Conservation (phyloP, 1,140 invertebrate species). For the Drosophila kanapiae region DNA sequence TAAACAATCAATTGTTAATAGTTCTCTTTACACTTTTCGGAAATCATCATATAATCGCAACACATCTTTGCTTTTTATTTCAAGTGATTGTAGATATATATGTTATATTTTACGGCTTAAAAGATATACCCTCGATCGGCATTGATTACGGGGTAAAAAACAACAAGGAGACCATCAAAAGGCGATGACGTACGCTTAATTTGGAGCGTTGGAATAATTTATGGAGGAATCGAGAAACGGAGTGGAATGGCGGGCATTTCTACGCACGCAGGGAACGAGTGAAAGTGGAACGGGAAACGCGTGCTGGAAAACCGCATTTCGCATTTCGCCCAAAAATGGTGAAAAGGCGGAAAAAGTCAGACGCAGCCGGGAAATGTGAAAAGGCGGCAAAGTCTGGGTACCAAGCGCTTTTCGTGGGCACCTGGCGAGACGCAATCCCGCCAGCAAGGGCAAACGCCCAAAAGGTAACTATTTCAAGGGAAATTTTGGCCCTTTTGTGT, state of each 20-base stretch:
- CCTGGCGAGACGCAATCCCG: conserved; percentile 1
- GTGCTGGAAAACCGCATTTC: conserved; percentile 70
- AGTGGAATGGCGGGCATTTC: conserved; percentile 38
- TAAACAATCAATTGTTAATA: too few species aligned
- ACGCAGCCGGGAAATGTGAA: conserved; percentile 26
- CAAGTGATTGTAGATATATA: too few species aligned
- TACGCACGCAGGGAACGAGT: conserved; percentile 25
- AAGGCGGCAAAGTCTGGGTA: not conserved
- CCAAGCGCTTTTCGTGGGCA: not conserved
- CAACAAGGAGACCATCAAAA: conserved; percentile 59
- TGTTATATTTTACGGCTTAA: too few species aligned
- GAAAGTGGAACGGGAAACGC: conserved; percentile 46
- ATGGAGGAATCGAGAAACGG: conserved; percentile 37
- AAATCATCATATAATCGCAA: too few species aligned
- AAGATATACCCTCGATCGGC: not conserved
- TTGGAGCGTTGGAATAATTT: conserved; percentile 74
- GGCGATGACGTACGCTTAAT: conserved; percentile 80
- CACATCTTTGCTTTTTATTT: too few species aligned
- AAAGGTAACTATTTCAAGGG: not conserved
- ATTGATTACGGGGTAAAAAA: conserved; percentile 34
- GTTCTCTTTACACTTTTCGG: too few species aligned
- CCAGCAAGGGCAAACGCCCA: conserved; percentile 1
- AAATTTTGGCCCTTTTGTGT: not conserved
- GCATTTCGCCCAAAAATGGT: conserved; percentile 22
- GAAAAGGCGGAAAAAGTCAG: not conserved